Conservation (phyloP, 2,113 vertebrate species). For the Artemisiospiza belli region DNA sequence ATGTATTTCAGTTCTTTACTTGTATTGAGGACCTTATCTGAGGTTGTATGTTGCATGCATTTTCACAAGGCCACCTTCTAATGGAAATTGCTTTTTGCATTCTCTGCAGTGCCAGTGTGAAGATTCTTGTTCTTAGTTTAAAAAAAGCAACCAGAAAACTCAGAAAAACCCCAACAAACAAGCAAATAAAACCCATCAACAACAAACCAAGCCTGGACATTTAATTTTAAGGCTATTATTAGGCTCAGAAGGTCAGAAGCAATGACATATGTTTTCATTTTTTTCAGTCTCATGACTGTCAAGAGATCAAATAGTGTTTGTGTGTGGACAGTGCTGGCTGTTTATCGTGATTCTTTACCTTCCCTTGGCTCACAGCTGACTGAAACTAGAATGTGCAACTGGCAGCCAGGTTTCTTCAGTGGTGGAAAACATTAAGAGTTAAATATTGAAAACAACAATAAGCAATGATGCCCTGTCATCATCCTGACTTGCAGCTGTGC, state of each 20-base stretch:
- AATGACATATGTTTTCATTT: not conserved
- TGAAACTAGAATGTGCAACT: not conserved
- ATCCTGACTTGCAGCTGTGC: not conserved
- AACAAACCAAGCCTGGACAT: not conserved
- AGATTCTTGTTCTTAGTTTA: not conserved
- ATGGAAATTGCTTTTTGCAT: not conserved
- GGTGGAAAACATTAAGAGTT: not conserved
- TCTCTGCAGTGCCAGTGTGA: not conserved
- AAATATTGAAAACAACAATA: not conserved
- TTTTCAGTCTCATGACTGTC: not conserved
- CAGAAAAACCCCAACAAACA: not conserved
- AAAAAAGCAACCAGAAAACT: not conserved
- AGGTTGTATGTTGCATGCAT: not conserved
- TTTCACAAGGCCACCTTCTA: not conserved
- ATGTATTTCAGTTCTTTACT: not conserved
- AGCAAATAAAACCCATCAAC: not conserved
- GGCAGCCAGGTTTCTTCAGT: slow-evolving; percentile 26
- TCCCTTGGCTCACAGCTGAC: not conserved
- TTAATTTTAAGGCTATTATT: not conserved
- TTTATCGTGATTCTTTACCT: not conserved
- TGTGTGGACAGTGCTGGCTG: not conserved
- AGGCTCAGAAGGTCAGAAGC: not conserved
- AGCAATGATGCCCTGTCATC: not conserved
- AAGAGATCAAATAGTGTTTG: not conserved
- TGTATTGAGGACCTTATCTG: not conserved